Percentiles rank a stretch among this genome's conserved stretches.
These are phyloP conservation scores for Nautilus pompilius DNA, from an alignment of 1,140 invertebrate species.

Conservation along the genomic window DNA sequence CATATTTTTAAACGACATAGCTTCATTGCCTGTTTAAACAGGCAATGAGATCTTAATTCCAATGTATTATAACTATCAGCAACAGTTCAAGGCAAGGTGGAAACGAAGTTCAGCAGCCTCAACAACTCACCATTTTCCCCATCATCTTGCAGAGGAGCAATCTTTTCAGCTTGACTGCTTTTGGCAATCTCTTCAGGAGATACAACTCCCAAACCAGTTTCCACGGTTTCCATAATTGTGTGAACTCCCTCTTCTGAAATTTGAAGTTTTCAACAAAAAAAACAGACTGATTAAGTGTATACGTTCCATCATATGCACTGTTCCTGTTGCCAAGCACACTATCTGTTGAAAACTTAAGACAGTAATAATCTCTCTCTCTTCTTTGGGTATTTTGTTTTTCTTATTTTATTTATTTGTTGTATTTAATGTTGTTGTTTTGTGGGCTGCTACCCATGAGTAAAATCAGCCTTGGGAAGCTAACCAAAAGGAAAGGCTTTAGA, in stretches of 20 bases:
- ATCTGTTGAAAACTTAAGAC: no score
- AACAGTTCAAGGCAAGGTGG: not conserved
- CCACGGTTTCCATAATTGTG: slow-evolving; percentile 70
- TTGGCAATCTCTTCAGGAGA: slow-evolving; percentile 71
- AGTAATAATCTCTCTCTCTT: no score
- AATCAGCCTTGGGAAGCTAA: no score
- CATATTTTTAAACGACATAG: not conserved
- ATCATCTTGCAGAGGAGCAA: slow-evolving; percentile 5
- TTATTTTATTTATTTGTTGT: no score
- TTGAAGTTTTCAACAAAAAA: no score
- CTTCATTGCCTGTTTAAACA: not conserved
- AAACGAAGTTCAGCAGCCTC: not conserved
- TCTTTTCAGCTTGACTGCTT: slow-evolving; percentile 33
- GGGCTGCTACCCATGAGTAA: no score
- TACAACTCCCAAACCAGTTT: slow-evolving; percentile 68
- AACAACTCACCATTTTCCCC: not conserved
- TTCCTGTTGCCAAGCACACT: no score
- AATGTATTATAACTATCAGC: not conserved
- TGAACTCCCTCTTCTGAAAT: slow-evolving; percentile 66
- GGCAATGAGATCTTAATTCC: not conserved
- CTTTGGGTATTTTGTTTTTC: no score
- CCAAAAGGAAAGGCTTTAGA: no score
- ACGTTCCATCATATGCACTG: no score
- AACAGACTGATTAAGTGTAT: no score
- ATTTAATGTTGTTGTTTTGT: no score